These are phyloP conservation scores for Silurus meridionalis DNA, from an alignment of 2,113 vertebrate species.

Conservation along the genomic window DNA sequence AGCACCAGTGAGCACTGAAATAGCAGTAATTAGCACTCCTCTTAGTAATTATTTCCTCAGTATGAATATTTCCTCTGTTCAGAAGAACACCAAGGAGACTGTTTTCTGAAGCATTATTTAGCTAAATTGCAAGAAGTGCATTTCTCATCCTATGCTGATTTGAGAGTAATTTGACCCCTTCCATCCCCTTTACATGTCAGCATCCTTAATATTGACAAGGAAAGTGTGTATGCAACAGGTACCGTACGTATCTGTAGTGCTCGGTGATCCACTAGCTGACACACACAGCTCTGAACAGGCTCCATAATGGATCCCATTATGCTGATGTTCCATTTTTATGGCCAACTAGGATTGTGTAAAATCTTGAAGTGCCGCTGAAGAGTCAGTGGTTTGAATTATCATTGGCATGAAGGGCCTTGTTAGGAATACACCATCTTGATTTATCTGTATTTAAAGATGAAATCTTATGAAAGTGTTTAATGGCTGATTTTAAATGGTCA, in stretches of 20 bases:
- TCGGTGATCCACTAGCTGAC: not conserved
- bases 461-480: too few species aligned
- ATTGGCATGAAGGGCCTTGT: not conserved
- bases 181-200: not conserved
- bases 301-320: not conserved
- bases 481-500: not conserved
- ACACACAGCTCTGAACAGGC: not conserved
- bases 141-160: not conserved
- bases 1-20: not conserved
- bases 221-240: not conserved
- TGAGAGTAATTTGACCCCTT: not conserved
- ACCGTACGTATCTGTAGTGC: not conserved
- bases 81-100: not conserved
- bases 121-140: not conserved
- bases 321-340: not conserved
- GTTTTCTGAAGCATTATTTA: not conserved
- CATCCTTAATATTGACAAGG: not conserved
- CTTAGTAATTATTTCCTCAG: slow-evolving; percentile 7
- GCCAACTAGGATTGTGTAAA: slow-evolving; percentile 8
- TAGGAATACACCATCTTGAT: not conserved
- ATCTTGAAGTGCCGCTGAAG: not conserved
- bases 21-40: not conserved
- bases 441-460: not conserved
- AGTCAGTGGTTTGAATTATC: not conserved
- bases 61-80: not conserved